Conservation (phyloP, 2,113 vertebrate species). For the Grallaria varia region DNA sequence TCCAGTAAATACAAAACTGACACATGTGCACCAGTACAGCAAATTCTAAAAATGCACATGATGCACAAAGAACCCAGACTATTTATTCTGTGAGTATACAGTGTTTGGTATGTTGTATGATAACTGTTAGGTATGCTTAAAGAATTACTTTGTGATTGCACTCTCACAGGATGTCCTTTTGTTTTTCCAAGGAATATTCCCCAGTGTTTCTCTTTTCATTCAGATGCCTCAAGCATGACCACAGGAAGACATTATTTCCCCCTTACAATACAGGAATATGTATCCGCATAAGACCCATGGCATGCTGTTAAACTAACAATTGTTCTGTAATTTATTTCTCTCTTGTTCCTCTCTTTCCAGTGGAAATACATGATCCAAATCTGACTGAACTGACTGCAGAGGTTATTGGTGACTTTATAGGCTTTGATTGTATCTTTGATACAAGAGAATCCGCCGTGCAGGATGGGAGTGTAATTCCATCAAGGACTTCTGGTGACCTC, state of each 20-base stretch:
- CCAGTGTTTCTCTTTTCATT: conserved; percentile 50
- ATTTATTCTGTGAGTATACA: not conserved
- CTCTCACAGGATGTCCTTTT: conserved; percentile 62
- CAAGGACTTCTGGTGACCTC: conserved; percentile 64
- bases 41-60: not conserved
- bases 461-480: conserved; percentile 53
- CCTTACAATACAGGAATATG: not conserved
- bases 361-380: conserved; percentile 2
- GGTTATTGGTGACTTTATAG: conserved; percentile 5
- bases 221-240: conserved; percentile 13
- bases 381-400: not conserved
- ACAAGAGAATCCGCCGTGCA: not conserved
- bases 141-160: conserved; percentile 13
- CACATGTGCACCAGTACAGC: not conserved
- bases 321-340: conserved; percentile 31
- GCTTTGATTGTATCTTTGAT: conserved; percentile 9
- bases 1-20: not conserved
- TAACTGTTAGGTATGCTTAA: not conserved
- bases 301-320: conserved; percentile 9
- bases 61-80: not conserved
- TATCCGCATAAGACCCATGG: not conserved
- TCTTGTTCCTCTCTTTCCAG: conserved; percentile 3
- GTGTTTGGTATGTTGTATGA: not conserved
- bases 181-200: conserved; percentile 61
- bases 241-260: conserved; percentile 63